These are phyloP conservation scores for Chelon auratus DNA, from an alignment of 2,797 vertebrate species.

Conservation along the genomic window DNA sequence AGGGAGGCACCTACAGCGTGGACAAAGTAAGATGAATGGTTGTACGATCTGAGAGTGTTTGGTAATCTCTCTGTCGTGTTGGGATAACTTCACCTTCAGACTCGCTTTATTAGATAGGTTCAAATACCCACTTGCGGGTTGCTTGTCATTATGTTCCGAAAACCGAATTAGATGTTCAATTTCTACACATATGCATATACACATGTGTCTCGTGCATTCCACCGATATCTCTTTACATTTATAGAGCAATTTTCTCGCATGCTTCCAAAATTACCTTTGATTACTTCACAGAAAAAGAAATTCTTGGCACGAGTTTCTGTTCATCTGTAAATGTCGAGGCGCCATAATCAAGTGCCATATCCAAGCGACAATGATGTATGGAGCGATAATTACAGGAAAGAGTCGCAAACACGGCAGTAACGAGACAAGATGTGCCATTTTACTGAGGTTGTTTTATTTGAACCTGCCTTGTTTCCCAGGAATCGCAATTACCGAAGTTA, in stretches of 20 bases:
- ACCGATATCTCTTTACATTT: conserved; percentile 20
- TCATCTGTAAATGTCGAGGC: conserved; percentile 34
- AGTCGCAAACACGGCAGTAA: conserved; percentile 32
- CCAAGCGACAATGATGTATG: conserved; percentile 35
- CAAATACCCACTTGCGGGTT: background rate
- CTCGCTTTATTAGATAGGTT: background rate
- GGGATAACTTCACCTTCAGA: background rate
- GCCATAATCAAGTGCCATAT: conserved; percentile 34
- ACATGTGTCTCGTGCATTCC: background rate
- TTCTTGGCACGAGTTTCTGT: conserved; percentile 7
- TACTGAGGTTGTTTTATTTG: conserved; percentile 36
- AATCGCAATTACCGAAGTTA: conserved; percentile 42
- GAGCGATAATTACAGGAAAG: conserved; percentile 37
- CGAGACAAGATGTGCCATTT: conserved; percentile 28
- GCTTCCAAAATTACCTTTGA: conserved; percentile 15
- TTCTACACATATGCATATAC: background rate
- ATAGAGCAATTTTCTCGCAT: background rate
- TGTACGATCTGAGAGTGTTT: background rate
- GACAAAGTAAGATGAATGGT: conserved; percentile 22
- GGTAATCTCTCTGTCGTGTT: background rate
- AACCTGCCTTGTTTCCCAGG: conserved; percentile 20
- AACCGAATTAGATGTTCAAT: background rate
- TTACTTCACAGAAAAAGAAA: conserved; percentile 35
- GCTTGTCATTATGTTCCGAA: background rate
- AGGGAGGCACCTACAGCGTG: background rate